Base-by-base conservation (phyloP, 2,797 vertebrate genomes). In the Poeciliopsis presidionis region DNA sequence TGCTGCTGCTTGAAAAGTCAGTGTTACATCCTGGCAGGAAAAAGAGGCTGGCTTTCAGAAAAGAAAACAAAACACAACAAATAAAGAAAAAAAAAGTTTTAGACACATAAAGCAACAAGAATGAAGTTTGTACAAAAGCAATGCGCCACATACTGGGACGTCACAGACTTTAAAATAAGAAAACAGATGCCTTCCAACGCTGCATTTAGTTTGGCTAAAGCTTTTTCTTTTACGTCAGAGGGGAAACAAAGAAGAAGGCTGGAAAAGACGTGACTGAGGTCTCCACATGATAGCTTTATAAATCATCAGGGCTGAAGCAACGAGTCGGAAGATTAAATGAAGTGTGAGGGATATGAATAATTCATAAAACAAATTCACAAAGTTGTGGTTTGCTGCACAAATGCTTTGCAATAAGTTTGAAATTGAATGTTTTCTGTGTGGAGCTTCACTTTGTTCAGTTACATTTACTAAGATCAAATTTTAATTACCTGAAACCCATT, bases 331-430 rank as follows among this genome's bases (percentile, higher is more conserved):
- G 87, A 91, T 89, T 75, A 91, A 94, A 89, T 80, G 71, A 88
- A 79, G 84, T 82, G 82, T 86, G 78, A 39, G 51, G 76, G 59
- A 65, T 70, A 89, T 94, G 84, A 94, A 93, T 95, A 84, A 93
- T 93, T 81, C 51, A 95, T 73, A 74, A 46, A 83, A 49, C 43
- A 76, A 84, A 49, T 36, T 73, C 78, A 73, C 67, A 75, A 84
- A 87, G 41, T 28, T n/a, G 12, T 75, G 78, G 74, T 86, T 72
- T 20, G 22, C 45, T 41, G 25, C 43, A 47, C 16, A 73, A 33
- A 72, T 67, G 14, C 47, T 73, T 51, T 73, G 41, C 43, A 67
- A 51, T 47, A 61, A 51, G 49, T 33, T 74, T 81, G 65, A 39
- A 22, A 45, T 7, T 33, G n/a, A 51, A 25, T 7, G 20, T 70